phyloP scores from a whole-genome alignment of 30 jellyfish, hydroid and myxozoan species.

The Rhopilema esculentum region DNA sequence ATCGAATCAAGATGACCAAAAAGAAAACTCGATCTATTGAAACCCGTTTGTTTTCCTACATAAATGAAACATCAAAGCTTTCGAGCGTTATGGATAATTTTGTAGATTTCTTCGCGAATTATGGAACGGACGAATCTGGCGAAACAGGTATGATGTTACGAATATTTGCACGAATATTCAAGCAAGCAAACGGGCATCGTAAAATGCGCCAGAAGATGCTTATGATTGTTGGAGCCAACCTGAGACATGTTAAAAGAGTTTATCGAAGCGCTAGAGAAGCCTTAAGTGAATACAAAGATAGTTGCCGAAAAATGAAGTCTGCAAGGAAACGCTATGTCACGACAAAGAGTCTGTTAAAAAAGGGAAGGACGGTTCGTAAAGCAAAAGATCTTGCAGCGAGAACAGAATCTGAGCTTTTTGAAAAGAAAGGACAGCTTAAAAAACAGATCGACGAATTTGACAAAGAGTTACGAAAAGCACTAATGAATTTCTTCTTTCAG shows the following conservation, averaged over 20 bases:
- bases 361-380: slow-evolving; percentile 32
- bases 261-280: slow-evolving; percentile 54
- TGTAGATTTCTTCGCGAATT: slow-evolving; percentile 1
- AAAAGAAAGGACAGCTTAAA: slow-evolving; percentile 17
- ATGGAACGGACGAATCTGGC: slow-evolving; percentile 65
- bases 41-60: background rate
- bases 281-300: slow-evolving; percentile 16
- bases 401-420: slow-evolving; percentile 49
- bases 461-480: slow-evolving; percentile 29
- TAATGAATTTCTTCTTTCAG: slow-evolving; percentile 34
- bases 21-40: slow-evolving; percentile 22
- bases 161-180: slow-evolving; percentile 32
- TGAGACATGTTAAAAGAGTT: slow-evolving; percentile 33
- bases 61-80: slow-evolving; percentile 8
- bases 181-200: slow-evolving; percentile 44
- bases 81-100: slow-evolving; percentile 18
- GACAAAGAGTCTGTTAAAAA: slow-evolving; percentile 5
- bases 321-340: slow-evolving; percentile 22
- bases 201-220: slow-evolving; percentile 40
- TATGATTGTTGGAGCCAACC: slow-evolving; percentile 38
- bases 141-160: slow-evolving; percentile 64
- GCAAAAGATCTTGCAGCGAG: slow-evolving; percentile 28
- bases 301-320: background rate
- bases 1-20: slow-evolving; percentile 39
- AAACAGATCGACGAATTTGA: slow-evolving; percentile 49